Percentiles rank a stretch among this genome's conserved stretches.
Conservation (phyloP, 1,140 invertebrate genomes). For the Psilanteris sp. region DNA sequence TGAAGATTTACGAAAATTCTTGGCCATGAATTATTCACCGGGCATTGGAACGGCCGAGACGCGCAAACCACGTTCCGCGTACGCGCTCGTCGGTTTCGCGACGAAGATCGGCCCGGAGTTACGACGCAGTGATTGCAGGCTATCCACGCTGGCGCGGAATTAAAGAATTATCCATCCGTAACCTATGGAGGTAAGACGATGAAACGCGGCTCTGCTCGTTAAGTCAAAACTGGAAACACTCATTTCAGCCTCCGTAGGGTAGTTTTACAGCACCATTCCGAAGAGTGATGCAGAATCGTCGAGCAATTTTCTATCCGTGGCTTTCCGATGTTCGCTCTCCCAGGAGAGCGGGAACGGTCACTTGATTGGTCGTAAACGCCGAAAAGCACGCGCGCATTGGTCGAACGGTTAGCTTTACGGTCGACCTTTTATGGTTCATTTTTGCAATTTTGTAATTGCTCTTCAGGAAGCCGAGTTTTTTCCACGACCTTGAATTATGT, state of each 20-base stretch:
- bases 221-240: constrained; percentile 57
- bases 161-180: constrained; percentile 58
- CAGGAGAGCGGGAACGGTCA: constrained; percentile 50
- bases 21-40: constrained; percentile 38
- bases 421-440: constrained; percentile 74
- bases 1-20: constrained; percentile 39
- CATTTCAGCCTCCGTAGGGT: constrained; percentile 33
- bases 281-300: constrained; percentile 65
- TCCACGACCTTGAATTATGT: constrained; percentile 10
- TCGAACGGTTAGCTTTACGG: constrained; percentile 71
- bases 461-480: constrained; percentile 18
- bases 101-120: constrained; percentile 10
- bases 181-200: constrained; percentile 16
- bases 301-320: constrained; percentile 74
- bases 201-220: constrained; percentile 28
- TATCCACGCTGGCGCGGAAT: constrained; percentile 42
- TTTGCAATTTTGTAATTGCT: constrained; percentile 78
- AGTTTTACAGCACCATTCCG: constrained; percentile 54
- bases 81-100: background rate
- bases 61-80: background rate
- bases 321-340: constrained; percentile 30
- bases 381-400: constrained; percentile 76
- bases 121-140: constrained; percentile 56
- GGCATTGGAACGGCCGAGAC: constrained; percentile 6
- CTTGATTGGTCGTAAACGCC: constrained; percentile 78